These are phyloP conservation scores for Brenthis daphne DNA, from an alignment of 2,888 invertebrate genomes.

Conservation along the genomic window DNA sequence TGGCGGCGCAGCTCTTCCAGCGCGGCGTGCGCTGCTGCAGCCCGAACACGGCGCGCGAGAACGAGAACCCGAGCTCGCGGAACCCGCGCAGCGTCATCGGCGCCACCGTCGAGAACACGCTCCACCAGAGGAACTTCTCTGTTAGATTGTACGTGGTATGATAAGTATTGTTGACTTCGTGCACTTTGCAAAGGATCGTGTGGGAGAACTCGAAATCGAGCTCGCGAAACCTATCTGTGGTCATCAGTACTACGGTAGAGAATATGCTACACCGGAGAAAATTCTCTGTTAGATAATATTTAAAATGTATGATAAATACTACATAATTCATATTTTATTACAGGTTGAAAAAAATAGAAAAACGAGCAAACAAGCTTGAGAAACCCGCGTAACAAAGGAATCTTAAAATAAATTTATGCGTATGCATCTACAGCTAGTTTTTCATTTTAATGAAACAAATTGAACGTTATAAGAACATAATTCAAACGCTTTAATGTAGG, in stretches of 20 bases:
- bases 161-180: slow-evolving; percentile 40
- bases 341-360: slow-evolving; percentile 82
- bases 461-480: no score
- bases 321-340: slow-evolving; percentile 48
- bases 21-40: slow-evolving; percentile 84
- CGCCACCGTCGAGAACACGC: slow-evolving; percentile 84
- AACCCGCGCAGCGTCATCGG: slow-evolving; percentile 82
- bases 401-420: no score
- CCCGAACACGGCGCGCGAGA: slow-evolving; percentile 85
- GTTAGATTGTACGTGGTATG: slow-evolving; percentile 32
- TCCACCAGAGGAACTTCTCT: slow-evolving; percentile 89
- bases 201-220: slow-evolving; percentile 85
- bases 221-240: slow-evolving; percentile 79
- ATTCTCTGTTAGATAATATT: slow-evolving; percentile 73
- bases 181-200: slow-evolving; percentile 83
- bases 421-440: no score
- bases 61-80: slow-evolving; percentile 84
- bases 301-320: no score
- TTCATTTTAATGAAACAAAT: no score
- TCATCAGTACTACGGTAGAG: slow-evolving; percentile 84
- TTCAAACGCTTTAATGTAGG: no score
- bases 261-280: slow-evolving; percentile 88
- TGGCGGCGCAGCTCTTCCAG: slow-evolving; percentile 85
- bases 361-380: slow-evolving; percentile 85
- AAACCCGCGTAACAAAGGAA: slow-evolving; percentile 63